Base-by-base conservation (phyloP, 2,113 vertebrate genomes). In the Rhinopomastus cyanomelas region DNA sequence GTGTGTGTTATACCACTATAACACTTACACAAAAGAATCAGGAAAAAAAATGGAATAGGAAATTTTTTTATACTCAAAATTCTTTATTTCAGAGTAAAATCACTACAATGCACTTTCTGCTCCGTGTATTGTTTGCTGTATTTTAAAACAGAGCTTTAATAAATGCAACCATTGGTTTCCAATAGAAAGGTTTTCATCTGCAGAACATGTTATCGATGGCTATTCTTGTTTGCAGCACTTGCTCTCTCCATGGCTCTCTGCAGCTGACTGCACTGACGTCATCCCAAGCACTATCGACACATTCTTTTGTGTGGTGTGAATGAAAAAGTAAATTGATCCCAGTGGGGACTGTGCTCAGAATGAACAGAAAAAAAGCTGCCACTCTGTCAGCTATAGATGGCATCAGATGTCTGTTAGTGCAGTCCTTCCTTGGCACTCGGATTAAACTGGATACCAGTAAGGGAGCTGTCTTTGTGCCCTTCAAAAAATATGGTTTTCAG, bases 321-420 rank as follows among this genome's bases (percentile, higher is more conserved):
- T 91, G 93, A 96, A 96, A 94, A 96, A 96, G 87, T 88, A 96
- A 96, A 96, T 94, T 95, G 93, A 96, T 97, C 94, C 92, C 92
- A 61, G 74, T 68, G 95, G 94, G 95, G 93, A 89, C 77, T 72
- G 81, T 48, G 56, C 65, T 95, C 76, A n/a, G 32, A 64, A 78
- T 5, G 71, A 90, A 66, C 36, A 88, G 90, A 85, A 84, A 77
- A 42, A 92, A 89, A 88, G 42, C 60, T 61, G 76, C 88, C 51
- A 22, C 61, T 65, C 57, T 34, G 78, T 66, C 89, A 95, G 88
- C 95, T 85, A 90, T 92, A 95, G 95, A 90, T 91, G 93, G 94
- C 93, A 96, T 96, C 91, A 95, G 87, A 60, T 0, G 10, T 88
- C 96, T 91, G 72, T 48, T 81, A 65, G 74, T 67, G 4, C 56